Conservation (phyloP, 1,140 invertebrate genomes). For the Drosophila tsacasi region DNA sequence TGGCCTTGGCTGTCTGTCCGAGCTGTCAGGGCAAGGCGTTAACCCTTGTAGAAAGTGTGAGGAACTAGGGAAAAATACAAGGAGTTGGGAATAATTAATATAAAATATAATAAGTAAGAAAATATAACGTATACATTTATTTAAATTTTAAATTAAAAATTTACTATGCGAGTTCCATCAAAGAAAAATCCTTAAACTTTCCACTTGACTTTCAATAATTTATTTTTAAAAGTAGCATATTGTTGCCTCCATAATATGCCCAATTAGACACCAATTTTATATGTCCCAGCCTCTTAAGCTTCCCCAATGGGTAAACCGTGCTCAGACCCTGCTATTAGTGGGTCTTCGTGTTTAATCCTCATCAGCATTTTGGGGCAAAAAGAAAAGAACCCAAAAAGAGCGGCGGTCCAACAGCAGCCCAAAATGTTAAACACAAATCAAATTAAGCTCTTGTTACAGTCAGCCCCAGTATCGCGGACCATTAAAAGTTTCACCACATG, state of each 20-base stretch:
- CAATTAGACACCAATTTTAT: slow-evolving; percentile 15
- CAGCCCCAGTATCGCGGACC: slow-evolving; percentile 40
- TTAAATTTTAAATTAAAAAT: too few relatives aligned
- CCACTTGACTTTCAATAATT: neutral
- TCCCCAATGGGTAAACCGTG: slow-evolving; percentile 19
- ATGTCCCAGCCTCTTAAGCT: slow-evolving; percentile 11
- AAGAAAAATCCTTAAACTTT: neutral
- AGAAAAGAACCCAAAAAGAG: slow-evolving; percentile 22
- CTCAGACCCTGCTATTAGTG: slow-evolving; percentile 31
- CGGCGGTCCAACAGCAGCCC: slow-evolving; percentile 16
- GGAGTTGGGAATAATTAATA: neutral
- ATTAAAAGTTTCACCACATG: slow-evolving; percentile 77
- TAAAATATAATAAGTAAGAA: neutral
- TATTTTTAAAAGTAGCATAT: neutral
- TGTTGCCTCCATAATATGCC: neutral
- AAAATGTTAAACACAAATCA: slow-evolving; percentile 66
- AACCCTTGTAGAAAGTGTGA: slow-evolving; percentile 1
- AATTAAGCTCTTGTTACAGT: slow-evolving; percentile 71
- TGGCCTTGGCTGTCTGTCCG: slow-evolving; percentile 34
- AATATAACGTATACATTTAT: neutral
- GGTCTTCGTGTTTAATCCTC: slow-evolving; percentile 60
- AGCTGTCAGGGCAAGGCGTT: slow-evolving; percentile 10
- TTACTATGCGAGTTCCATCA: neutral
- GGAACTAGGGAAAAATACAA: neutral
- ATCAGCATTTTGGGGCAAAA: slow-evolving; percentile 48